Base-by-base conservation (phyloP, 2,113 vertebrate genomes). In the Aix galericulata region DNA sequence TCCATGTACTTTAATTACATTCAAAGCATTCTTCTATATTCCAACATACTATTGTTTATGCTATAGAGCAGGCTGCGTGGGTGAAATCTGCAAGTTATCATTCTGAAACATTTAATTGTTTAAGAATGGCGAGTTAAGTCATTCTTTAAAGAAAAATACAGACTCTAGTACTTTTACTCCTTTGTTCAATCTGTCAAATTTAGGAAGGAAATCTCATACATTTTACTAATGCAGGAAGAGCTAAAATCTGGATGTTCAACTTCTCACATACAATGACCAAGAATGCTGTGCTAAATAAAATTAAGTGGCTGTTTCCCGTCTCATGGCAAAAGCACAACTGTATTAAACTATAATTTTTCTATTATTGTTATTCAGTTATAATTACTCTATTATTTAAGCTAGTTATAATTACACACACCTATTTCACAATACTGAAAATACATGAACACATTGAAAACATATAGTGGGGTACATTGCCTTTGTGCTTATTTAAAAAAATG, bases 31-130 rank as follows among this genome's bases (percentile, higher is more conserved):
- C 56, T 48, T 82, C 82, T n/a, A 2, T 5, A 72, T 94, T 88
- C 93, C 90, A 91, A 13, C 93, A 85, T 0, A 26, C 85, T 64
- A 36, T 26, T 96, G 96, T 94, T 94, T 91, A 88, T 9, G 44
- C 81, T 59, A 71, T 12, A 7, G 21, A 62, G 44, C 2, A 18
- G 68, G 53, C 79, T 91, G 91, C 1, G 60, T 56, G 81, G 96
- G 91, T 76, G 88, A 79, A 58, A 93, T 20, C 48, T 78, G 60
- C 40, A 58, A 73, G 94, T 71, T 27, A 72, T 34, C 71, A 29
- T 62, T 69, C 67, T 75, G 63, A 60, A 36, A 52, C 60, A 29
- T 4, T 17, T 40, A 58, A 58, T 2, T 2, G 8, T 11, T 8
- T 22, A 31, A 56, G 72, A 89, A 86, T 4, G 21, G 64, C 0